Evolutionary conservation across 2,888 invertebrate genomes (phyloP).

Genomic region (Rhogogaster chlorosoma): DNA sequence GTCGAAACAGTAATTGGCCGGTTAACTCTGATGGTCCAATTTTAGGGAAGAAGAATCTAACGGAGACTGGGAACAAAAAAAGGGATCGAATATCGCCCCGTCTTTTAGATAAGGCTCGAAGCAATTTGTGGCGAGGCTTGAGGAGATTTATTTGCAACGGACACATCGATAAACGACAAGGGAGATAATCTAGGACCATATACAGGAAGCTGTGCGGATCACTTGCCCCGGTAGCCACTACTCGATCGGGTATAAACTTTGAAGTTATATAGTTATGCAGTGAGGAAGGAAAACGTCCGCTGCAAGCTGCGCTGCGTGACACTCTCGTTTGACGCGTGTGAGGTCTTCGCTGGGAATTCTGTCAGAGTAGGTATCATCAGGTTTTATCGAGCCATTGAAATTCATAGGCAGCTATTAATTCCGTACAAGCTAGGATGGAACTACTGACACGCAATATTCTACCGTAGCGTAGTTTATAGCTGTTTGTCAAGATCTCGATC

Average conservation of each 20-base stretch:
- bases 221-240: slow-evolving; percentile 11
- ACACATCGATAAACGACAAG: slow-evolving; percentile 13
- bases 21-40: slow-evolving; percentile 4
- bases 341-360: slow-evolving; percentile 48
- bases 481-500: slow-evolving; percentile 53
- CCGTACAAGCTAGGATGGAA: slow-evolving; percentile 55
- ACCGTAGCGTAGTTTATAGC: slow-evolving; percentile 53
- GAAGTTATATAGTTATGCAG: not conserved
- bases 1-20: slow-evolving; percentile 11
- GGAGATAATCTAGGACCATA: slow-evolving; percentile 11
- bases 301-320: not conserved
- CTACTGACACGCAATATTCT: slow-evolving; percentile 56
- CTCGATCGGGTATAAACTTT: slow-evolving; percentile 23
- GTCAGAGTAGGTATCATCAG: slow-evolving; percentile 53
- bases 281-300: not conserved
- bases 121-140: slow-evolving; percentile 16
- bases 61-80: not conserved
- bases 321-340: slow-evolving; percentile 53
- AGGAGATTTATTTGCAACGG: slow-evolving; percentile 27
- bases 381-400: slow-evolving; percentile 57
- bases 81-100: not conserved
- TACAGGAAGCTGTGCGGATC: slow-evolving; percentile 13
- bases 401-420: slow-evolving; percentile 60
- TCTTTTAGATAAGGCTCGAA: slow-evolving; percentile 3
- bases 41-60: not conserved